Evolutionary conservation across 2,888 invertebrate genomes (phyloP).

Genomic region (Ophraella communa): DNA sequence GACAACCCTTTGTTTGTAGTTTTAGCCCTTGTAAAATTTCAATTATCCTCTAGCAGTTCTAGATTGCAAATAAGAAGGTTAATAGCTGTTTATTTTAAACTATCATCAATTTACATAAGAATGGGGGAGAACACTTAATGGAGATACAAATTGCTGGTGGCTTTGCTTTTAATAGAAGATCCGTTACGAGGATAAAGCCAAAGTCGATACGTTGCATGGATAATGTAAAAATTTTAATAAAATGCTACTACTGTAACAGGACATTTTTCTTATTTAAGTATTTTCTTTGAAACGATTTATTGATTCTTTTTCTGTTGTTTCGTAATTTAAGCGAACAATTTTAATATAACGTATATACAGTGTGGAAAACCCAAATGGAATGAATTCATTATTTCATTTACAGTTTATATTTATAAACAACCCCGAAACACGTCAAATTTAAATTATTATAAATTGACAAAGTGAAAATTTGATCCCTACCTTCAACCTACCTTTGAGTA

Average conservation of each 20-base stretch:
- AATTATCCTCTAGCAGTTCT: neutral
- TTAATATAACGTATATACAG: too few relatives aligned
- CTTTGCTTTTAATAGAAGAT: neutral
- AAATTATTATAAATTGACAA: too few relatives aligned
- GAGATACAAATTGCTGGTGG: neutral
- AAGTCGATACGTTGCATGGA: neutral
- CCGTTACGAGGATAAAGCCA: neutral
- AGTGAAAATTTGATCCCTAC: too few relatives aligned
- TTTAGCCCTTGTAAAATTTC: neutral
- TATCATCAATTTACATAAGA: slow-evolving; percentile 3
- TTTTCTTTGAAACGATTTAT: too few relatives aligned
- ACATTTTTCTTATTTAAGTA: neutral
- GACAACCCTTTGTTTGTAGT: neutral
- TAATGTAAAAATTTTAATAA: neutral
- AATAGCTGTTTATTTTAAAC: slow-evolving; percentile 8
- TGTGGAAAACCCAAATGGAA: too few relatives aligned
- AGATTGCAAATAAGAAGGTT: slow-evolving; percentile 9
- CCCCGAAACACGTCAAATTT: too few relatives aligned
- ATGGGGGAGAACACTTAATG: slow-evolving; percentile 2
- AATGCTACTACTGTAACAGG: too few relatives aligned
- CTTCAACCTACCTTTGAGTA: too few relatives aligned
- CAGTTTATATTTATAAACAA: too few relatives aligned
- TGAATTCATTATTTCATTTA: too few relatives aligned
- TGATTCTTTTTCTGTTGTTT: too few relatives aligned
- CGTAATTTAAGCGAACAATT: too few relatives aligned